These are phyloP conservation scores for Eristalis intricaria DNA, from an alignment of 2,888 invertebrate species.

Conservation along the genomic window DNA sequence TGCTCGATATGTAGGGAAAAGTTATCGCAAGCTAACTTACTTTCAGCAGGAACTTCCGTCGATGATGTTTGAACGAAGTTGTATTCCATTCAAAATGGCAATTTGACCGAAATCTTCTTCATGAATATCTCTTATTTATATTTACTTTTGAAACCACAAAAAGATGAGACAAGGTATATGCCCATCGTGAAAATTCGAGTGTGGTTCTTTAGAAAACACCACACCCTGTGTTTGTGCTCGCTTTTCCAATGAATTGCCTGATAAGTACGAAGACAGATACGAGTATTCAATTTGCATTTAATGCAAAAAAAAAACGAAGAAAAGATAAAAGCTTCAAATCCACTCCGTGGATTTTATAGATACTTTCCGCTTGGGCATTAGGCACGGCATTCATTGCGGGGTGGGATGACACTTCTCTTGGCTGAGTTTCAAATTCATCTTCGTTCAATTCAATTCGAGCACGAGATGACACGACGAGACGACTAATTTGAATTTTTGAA, in stretches of 20 bases:
- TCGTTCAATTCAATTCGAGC: slow-evolving; percentile 18
- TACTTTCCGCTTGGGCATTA: neutral
- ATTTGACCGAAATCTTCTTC: too few species aligned
- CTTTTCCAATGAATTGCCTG: slow-evolving; percentile 16
- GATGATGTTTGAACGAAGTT: too few species aligned
- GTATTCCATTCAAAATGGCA: too few species aligned
- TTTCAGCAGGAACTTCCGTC: too few species aligned
- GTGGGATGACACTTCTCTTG: slow-evolving; percentile 17
- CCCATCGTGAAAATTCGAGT: too few species aligned
- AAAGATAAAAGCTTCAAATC: neutral
- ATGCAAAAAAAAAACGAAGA: slow-evolving; percentile 4
- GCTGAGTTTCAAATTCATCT: slow-evolving; percentile 24
- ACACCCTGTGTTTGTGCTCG: slow-evolving; percentile 6
- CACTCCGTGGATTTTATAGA: neutral
- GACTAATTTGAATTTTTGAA: slow-evolving; percentile 55
- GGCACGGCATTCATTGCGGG: slow-evolving; percentile 23
- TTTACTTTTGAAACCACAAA: too few species aligned
- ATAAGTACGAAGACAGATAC: slow-evolving; percentile 16
- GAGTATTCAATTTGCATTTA: slow-evolving; percentile 32
- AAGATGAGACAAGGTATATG: too few species aligned
- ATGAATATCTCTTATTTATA: too few species aligned
- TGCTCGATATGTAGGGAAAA: too few species aligned
- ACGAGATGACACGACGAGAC: slow-evolving; percentile 36
- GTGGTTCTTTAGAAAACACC: neutral
- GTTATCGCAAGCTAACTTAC: too few species aligned